Evolutionary conservation across 1,140 invertebrate genomes (phyloP).

Genomic region (Trachymyrmex septentrionalis): DNA sequence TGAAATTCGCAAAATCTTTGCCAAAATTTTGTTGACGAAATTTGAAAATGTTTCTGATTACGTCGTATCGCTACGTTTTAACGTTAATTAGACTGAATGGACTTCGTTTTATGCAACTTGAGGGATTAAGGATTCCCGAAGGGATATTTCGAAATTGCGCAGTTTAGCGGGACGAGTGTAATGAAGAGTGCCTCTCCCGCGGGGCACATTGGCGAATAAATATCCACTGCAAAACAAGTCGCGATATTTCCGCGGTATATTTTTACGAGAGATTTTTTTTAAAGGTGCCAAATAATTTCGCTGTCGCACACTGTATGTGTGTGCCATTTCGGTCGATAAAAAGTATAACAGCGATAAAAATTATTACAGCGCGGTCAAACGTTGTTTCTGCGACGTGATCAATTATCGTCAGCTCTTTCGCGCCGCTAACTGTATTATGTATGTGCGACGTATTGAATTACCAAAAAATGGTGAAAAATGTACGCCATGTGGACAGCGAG

Average conservation of each 20-base stretch:
- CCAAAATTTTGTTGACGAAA: constrained; percentile 17
- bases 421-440: constrained; percentile 61
- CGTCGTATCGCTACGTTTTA: constrained; percentile 14
- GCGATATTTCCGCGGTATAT: constrained; percentile 35
- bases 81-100: constrained; percentile 46
- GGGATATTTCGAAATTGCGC: constrained; percentile 41
- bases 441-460: constrained; percentile 64
- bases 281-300: constrained; percentile 51
- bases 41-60: neutral
- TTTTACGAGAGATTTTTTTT: constrained; percentile 48
- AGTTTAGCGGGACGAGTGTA: constrained; percentile 20
- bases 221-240: constrained; percentile 27
- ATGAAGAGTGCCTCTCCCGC: constrained; percentile 37
- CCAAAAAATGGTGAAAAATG: constrained; percentile 64
- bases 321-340: constrained; percentile 49
- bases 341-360: constrained; percentile 59
- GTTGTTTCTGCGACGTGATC: constrained; percentile 60
- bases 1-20: constrained; percentile 11
- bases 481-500: constrained; percentile 50
- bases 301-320: constrained; percentile 18
- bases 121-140: constrained; percentile 40
- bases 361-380: constrained; percentile 62
- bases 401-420: constrained; percentile 63
- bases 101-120: constrained; percentile 39
- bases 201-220: constrained; percentile 39